A percentile compares a stretch with the other conserved stretches of the same genome.
These are phyloP conservation scores for Pseudotriccus pelzelni DNA, from an alignment of 2,797 vertebrate genomes.

Conservation along the genomic window DNA sequence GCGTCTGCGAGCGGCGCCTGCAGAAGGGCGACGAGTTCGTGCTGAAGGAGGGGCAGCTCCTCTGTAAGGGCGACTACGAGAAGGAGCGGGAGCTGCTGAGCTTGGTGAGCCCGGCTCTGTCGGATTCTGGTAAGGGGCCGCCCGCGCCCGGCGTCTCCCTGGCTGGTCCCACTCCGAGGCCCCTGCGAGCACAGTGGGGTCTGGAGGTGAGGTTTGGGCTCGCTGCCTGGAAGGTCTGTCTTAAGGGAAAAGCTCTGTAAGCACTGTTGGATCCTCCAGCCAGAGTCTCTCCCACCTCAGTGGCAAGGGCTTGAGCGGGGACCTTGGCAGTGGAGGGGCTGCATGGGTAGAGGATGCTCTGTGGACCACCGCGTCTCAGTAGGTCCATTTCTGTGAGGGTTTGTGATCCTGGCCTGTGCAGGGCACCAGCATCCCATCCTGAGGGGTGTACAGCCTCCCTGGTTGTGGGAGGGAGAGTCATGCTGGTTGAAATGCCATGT, in stretches of 20 bases:
- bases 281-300: rapidly evolving
- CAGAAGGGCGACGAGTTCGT: constrained; percentile 94
- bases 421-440: neutral
- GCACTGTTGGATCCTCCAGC: neutral
- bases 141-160: neutral
- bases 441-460: rapidly evolving
- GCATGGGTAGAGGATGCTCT: neutral
- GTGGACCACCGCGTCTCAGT: too few relatives aligned
- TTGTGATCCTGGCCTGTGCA: neutral
- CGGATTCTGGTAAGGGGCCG: constrained; percentile 87
- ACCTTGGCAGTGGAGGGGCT: neutral
- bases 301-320: neutral
- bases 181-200: rapidly evolving
- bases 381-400: neutral
- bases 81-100: constrained; percentile 83
- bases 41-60: constrained; percentile 89
- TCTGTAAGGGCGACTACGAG: constrained; percentile 91
- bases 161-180: neutral
- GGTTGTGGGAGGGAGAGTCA: rapidly evolving
- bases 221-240: neutral
- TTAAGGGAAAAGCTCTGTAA: neutral
- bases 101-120: constrained; percentile 85
- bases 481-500: neutral
- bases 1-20: constrained; percentile 88
- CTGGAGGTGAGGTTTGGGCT: neutral